Evolutionary conservation across 2,113 vertebrate genomes (phyloP).

Genomic region (Silurus meridionalis): DNA sequence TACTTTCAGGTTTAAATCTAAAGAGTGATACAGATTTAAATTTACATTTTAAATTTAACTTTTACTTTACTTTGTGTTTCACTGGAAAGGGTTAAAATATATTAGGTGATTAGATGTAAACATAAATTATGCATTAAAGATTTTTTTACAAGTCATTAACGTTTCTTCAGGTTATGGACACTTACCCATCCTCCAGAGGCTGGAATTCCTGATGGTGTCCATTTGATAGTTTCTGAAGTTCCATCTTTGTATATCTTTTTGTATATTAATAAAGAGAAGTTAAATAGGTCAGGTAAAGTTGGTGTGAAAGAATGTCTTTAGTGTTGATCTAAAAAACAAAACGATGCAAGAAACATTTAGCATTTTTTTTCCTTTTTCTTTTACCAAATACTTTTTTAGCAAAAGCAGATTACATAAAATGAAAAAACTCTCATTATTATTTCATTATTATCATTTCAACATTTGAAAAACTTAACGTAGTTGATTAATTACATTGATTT

Average conservation of each 20-base stretch:
- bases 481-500: background rate
- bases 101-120: no score
- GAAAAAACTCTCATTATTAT: background rate
- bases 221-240: slow-evolving; percentile 69
- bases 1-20: background rate
- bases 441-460: no score
- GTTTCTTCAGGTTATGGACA: background rate
- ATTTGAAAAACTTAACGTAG: background rate
- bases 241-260: slow-evolving; percentile 58
- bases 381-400: background rate
- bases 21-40: background rate
- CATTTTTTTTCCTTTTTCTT: background rate
- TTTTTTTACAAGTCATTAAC: background rate
- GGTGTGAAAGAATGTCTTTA: background rate
- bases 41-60: no score
- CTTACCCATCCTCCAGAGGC: slow-evolving; percentile 64
- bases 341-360: background rate
- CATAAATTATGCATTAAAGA: no score
- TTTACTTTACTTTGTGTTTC: background rate
- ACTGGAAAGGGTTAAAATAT: no score
- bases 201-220: slow-evolving; percentile 56
- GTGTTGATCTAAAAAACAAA: slow-evolving; percentile 38
- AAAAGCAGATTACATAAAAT: background rate
- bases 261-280: background rate
- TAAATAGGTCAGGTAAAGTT: background rate